Evolutionary conservation across 2,797 vertebrate species (phyloP).

Genomic region (Apogon talboti): DNA sequence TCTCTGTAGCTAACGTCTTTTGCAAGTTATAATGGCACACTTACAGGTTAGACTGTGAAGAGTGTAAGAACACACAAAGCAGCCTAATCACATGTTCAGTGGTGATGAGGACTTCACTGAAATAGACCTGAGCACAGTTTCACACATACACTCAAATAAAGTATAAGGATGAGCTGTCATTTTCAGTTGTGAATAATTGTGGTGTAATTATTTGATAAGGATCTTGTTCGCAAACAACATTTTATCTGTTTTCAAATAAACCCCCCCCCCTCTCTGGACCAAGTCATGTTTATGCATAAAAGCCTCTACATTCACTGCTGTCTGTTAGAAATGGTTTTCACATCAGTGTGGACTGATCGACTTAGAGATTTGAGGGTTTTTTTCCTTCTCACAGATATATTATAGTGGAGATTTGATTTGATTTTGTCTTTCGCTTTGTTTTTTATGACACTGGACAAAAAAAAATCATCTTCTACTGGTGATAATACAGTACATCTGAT

Average conservation of each 20-base stretch:
- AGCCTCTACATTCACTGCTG: no score
- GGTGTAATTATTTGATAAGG: slow-evolving; percentile 16
- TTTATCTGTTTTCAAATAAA: neutral
- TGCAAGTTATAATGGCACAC: slow-evolving; percentile 1
- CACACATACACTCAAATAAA: no score
- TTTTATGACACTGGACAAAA: no score
- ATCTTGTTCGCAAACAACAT: neutral
- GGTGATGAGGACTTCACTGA: no score
- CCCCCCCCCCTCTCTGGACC: neutral
- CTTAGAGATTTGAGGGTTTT: no score
- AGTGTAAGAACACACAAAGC: neutral
- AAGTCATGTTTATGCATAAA: neutral
- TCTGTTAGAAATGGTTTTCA: no score
- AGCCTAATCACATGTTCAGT: neutral
- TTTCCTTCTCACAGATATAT: no score
- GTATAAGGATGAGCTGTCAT: neutral
- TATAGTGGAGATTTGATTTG: no score
- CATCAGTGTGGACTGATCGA: no score
- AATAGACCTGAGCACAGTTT: neutral
- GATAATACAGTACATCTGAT: no score
- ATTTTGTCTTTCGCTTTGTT: no score
- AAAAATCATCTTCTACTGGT: no score
- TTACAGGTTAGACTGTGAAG: neutral
- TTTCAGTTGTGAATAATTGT: neutral
- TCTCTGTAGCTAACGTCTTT: slow-evolving; percentile 1